These are phyloP conservation scores for Oryzias curvinotus DNA, from an alignment of 2,113 vertebrate genomes.

Conservation along the genomic window DNA sequence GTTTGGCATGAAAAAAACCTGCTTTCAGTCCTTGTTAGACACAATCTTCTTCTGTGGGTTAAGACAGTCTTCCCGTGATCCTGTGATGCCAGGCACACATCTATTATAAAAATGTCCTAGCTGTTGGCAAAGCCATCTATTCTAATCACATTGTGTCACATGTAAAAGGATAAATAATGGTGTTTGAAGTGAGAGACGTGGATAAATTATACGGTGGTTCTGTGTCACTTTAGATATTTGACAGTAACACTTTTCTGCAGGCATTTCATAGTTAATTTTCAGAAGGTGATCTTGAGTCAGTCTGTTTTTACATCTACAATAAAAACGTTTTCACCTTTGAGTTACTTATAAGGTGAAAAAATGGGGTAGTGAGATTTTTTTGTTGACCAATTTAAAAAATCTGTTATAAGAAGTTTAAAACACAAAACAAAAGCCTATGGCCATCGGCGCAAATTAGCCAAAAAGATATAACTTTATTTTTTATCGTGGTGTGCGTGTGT, in stretches of 20 bases:
- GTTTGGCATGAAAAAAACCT: slow-evolving; percentile 23
- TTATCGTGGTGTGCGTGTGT: too few species aligned
- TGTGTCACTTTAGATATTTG: slow-evolving; percentile 8
- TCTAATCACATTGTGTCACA: slow-evolving; percentile 37
- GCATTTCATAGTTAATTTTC: slow-evolving; percentile 11
- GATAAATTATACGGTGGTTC: background rate
- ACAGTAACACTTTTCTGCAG: slow-evolving; percentile 1
- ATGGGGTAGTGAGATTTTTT: too few species aligned
- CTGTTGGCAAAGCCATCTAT: slow-evolving; percentile 33
- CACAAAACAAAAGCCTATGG: too few species aligned
- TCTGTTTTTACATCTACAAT: too few species aligned
- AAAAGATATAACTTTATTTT: too few species aligned
- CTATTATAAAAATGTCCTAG: slow-evolving; percentile 13
- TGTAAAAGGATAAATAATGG: slow-evolving; percentile 22
- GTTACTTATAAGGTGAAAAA: too few species aligned
- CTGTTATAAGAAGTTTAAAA: too few species aligned
- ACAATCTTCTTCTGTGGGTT: background rate
- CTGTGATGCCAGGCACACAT: slow-evolving; percentile 23
- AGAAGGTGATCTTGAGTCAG: background rate
- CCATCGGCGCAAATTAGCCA: too few species aligned
- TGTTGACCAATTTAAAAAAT: too few species aligned
- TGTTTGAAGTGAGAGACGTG: background rate
- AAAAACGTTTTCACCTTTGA: too few species aligned
- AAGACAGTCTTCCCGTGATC: background rate
- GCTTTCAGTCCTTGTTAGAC: slow-evolving; percentile 24